Percentiles rank a stretch among this genome's conserved stretches.
These are phyloP conservation scores for Lumbricus terrestris DNA, from an alignment of 2,888 invertebrate species.

Conservation along the genomic window DNA sequence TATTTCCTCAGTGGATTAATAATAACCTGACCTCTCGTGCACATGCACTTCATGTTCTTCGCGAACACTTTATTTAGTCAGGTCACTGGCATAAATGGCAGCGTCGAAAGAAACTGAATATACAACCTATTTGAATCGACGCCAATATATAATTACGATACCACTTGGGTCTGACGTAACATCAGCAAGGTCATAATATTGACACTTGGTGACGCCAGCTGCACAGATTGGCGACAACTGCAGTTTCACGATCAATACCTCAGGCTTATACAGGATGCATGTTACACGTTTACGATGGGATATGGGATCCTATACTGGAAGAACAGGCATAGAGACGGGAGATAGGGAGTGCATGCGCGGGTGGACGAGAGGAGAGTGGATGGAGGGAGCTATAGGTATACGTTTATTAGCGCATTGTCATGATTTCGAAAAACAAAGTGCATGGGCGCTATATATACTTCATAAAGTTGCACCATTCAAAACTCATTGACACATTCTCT, in stretches of 20 bases:
- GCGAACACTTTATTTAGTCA: neutral
- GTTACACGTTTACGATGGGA: slow-evolving; percentile 3
- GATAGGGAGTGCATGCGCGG: neutral
- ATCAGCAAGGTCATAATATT: neutral
- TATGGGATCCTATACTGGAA: neutral
- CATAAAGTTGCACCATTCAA: neutral
- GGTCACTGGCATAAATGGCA: too few relatives aligned
- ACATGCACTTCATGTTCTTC: too few relatives aligned
- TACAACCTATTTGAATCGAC: neutral
- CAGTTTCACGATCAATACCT: neutral
- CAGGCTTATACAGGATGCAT: neutral
- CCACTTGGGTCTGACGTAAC: neutral
- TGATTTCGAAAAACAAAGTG: too few relatives aligned
- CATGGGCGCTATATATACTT: neutral
- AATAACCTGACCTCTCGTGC: too few relatives aligned
- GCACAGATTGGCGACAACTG: neutral
- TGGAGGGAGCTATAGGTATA: too few relatives aligned
- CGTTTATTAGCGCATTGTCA: neutral
- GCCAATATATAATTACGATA: too few relatives aligned
- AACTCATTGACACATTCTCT: neutral
- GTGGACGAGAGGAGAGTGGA: neutral
- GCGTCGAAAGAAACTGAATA: neutral
- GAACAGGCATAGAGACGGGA: neutral
- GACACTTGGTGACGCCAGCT: neutral
- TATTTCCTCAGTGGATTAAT: too few relatives aligned